Evolutionary conservation across 1,140 invertebrate genomes (phyloP).

Genomic region (Neodiprion virginianus): DNA sequence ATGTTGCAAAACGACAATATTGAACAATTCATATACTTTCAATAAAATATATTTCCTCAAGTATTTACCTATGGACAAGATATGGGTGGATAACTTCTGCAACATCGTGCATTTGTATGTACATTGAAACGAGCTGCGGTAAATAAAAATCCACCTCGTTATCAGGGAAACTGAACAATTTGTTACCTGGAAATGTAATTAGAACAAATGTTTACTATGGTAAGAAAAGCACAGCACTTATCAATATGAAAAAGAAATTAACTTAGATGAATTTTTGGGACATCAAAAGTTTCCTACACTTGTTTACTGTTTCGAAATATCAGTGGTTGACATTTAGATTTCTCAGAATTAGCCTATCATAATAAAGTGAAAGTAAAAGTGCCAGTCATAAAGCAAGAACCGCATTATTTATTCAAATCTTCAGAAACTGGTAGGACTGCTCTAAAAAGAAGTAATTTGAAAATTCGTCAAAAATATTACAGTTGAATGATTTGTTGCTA

Average conservation of each 20-base stretch:
- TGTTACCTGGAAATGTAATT: conserved; percentile 73
- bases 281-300: too few relatives aligned
- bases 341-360: too few relatives aligned
- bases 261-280: background rate
- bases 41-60: conserved; percentile 5
- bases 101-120: conserved; percentile 96
- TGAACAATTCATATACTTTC: conserved; percentile 11
- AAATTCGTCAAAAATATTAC: too few relatives aligned
- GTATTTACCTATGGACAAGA: conserved; percentile 82
- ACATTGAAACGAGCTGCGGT: conserved; percentile 97
- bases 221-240: background rate
- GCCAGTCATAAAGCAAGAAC: too few relatives aligned
- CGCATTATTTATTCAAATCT: background rate
- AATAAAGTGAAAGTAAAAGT: too few relatives aligned
- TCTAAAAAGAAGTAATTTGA: background rate
- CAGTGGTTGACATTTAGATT: too few relatives aligned
- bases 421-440: background rate
- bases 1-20: conserved; percentile 26
- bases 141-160: conserved; percentile 96
- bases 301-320: too few relatives aligned
- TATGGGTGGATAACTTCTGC: conserved; percentile 95
- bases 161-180: conserved; percentile 93
- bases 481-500: too few relatives aligned
- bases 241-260: background rate
- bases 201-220: background rate